Evolutionary conservation across 2,113 vertebrate genomes (phyloP), one percentile per base, ranked within the genome.

Genomic region (Pygoscelis antarcticus): DNA sequence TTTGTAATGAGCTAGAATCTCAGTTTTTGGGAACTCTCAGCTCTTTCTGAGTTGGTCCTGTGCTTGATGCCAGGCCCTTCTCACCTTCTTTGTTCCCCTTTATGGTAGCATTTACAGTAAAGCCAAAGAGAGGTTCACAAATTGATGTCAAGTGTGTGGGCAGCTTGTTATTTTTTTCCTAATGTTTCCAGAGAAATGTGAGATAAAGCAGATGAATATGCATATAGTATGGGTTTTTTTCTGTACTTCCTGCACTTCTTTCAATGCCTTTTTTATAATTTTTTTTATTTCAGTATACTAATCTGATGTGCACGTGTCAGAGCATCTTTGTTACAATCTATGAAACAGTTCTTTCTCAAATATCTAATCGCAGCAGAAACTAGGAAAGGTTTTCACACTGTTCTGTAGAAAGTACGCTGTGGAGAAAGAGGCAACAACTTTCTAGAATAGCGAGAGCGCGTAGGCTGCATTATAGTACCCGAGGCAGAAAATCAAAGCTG

Each of bases 281-380:
- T 70, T 74, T 54, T 61, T 46, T 10, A 62, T 60, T 95, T 80
- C 74, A 42, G n/a, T 58, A 18, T 55, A n/a, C 90, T 93, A 92
- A 87, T 87, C 93, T 95, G 82, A 84, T 82, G 9, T 42, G 20
- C 1, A 1, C 61, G 17, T 93, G 71, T 92, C 79, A 14, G 74
- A 88, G 42, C 55, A 91, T 86, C 68, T 52, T 69, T 44, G 29
- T 79, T 44, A 5, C 92, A 91, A 91, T 95, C 94, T 89, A 2
- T 46, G n/a, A 49, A 91, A 42, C 44, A 27, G 54, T 82, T 86
- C 27, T 61, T 93, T 94, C 69, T 87, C 60, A 49, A 87, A 17
- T 96, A 97, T 96, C 94, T 96, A 87, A 90, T 75, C 77, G 20
- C 87, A 96, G 66, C 91, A 95, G 93, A 83, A 95, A 10, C 68